Evolutionary conservation across 2,797 vertebrate species (phyloP).

Genomic region (Sparus aurata): DNA sequence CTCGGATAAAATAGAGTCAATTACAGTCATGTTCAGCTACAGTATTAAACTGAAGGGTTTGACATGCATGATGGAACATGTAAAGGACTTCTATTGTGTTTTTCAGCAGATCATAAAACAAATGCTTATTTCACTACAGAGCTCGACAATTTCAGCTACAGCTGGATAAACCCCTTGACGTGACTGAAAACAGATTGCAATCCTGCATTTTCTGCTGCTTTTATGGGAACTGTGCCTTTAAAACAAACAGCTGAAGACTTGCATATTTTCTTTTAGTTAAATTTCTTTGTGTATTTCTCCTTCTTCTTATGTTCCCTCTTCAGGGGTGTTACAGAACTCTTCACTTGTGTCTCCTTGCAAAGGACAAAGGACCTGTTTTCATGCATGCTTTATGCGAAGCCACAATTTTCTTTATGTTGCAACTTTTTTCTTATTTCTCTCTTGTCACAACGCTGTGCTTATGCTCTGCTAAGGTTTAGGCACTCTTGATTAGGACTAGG

Average conservation of each 20-base stretch:
- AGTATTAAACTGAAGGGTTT: background rate
- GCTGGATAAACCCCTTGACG: background rate
- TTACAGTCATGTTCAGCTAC: background rate
- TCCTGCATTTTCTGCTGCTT: background rate
- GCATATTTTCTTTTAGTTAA: slow-evolving; percentile 1
- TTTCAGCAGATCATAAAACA: background rate
- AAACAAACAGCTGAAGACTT: background rate
- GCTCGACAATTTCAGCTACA: background rate
- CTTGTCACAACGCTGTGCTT: too few species aligned
- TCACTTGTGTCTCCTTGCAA: slow-evolving; percentile 15
- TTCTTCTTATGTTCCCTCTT: background rate
- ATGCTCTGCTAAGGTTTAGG: too few species aligned
- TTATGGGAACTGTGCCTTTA: background rate
- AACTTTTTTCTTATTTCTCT: too few species aligned
- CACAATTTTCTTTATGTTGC: too few species aligned
- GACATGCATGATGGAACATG: background rate
- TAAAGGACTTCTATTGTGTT: background rate
- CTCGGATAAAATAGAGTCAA: background rate
- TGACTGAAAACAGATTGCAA: background rate
- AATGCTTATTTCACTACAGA: background rate
- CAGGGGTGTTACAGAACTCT: slow-evolving; percentile 4
- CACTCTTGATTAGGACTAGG: too few species aligned
- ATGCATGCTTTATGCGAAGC: too few species aligned
- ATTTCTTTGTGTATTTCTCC: slow-evolving; percentile 3
- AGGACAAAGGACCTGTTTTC: background rate